phyloP scores from a whole-genome alignment of 2,888 invertebrate species.

The Cataglyphis rosenhaueri region DNA sequence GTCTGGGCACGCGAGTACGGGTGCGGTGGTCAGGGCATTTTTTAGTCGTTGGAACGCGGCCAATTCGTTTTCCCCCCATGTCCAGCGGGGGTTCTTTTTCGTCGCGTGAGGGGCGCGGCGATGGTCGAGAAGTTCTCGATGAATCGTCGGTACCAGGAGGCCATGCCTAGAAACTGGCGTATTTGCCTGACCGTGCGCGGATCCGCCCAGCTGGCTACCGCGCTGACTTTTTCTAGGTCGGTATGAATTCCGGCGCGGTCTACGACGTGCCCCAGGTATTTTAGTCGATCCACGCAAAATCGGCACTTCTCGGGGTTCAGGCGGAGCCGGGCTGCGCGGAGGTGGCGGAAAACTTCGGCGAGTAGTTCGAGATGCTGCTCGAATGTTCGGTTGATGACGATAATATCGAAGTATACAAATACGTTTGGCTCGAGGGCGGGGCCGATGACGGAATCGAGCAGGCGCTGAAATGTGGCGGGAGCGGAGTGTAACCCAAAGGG shows the following conservation, averaged over 20 bases:
- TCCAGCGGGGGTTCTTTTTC: too few relatives aligned
- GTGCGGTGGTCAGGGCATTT: too few relatives aligned
- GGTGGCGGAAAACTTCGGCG: slow-evolving; percentile 38
- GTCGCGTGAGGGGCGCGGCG: too few relatives aligned
- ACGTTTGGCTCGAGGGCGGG: neutral
- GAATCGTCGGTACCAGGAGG: too few relatives aligned
- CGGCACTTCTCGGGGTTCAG: slow-evolving; percentile 2
- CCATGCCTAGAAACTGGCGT: too few relatives aligned
- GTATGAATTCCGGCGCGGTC: neutral
- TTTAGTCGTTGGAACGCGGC: too few relatives aligned
- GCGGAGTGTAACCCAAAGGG: slow-evolving; percentile 73
- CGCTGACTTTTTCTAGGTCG: neutral
- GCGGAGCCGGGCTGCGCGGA: neutral
- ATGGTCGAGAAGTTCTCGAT: too few relatives aligned
- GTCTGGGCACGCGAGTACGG: too few relatives aligned
- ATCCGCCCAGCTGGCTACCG: neutral
- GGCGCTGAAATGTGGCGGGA: slow-evolving; percentile 53
- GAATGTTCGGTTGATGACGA: slow-evolving; percentile 13
- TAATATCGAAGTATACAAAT: slow-evolving; percentile 49
- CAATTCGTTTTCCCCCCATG: too few relatives aligned
- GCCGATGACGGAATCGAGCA: slow-evolving; percentile 20
- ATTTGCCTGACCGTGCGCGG: too few relatives aligned
- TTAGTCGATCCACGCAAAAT: neutral
- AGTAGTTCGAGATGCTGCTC: slow-evolving; percentile 29
- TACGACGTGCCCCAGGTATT: slow-evolving; percentile 15